Base-by-base conservation (phyloP, 2,113 vertebrate genomes). In the Leptosomus discolor region DNA sequence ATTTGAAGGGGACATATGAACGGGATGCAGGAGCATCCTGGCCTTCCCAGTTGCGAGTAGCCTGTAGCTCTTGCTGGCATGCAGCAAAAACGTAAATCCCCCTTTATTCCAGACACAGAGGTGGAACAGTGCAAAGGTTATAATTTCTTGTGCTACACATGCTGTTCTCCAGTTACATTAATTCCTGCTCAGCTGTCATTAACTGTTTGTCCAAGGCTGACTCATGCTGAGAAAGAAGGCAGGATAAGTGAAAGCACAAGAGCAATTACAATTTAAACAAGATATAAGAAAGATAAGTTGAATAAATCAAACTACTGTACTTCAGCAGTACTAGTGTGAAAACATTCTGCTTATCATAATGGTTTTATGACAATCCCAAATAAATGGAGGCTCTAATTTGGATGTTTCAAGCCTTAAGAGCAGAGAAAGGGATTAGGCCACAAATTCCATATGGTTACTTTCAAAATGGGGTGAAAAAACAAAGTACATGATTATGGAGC, bases 121-220 rank as follows among this genome's bases (percentile, higher is more conserved):
- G 58, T 79, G 61, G 29, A 90, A 92, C 3, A 61, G 69, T 67
- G 54, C 41, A 94, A 88, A 92, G 86, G 84, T 81, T 84, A 54
- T 76, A 85, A 91, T 90, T 95, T 79, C 61, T 91, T 78, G 73
- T 53, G 57, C 87, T 93, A 36, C 74, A 45, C 68, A 17, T 56
- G 73, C 65, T 4, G 1, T 53, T 94, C 74, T 90, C 84, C 90
- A 79, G 73, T 88, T 94, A 78, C 54, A 73, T 87, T 92, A 91
- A 96, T 92, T 73, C 84, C 57, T 63, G 45, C 37, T 94, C 93
- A 67, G 57, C 69, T 92, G 86, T 91, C 92, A 79, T 85, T 85
- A 84, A 65, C 60, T 81, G 76, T 94, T 96, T 88, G 71, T 92
- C 80, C 69, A 65, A 39, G 60, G n/a, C 46, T 85, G 68, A 75